These are phyloP conservation scores for Hesperophylax magnus DNA, from an alignment of 1,140 invertebrate genomes.

Conservation along the genomic window DNA sequence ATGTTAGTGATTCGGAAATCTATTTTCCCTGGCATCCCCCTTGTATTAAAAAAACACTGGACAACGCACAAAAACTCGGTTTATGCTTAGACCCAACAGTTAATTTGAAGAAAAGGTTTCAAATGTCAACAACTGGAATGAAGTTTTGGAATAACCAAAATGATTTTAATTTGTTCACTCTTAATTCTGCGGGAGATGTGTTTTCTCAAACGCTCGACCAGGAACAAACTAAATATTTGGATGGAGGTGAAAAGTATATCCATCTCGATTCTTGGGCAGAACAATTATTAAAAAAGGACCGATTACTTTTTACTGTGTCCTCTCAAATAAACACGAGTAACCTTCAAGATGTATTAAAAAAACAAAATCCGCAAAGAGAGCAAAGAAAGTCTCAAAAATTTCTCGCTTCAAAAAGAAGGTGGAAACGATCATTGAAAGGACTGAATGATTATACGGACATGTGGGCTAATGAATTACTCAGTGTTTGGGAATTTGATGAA, in stretches of 20 bases:
- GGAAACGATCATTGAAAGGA: conserved; percentile 38
- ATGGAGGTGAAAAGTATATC: background rate
- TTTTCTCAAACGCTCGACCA: conserved; percentile 41
- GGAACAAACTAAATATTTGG: background rate
- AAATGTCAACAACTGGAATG: conserved; percentile 41
- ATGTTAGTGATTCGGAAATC: conserved; percentile 12
- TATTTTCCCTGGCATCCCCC: conserved; percentile 40
- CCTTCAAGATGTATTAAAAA: conserved; percentile 17
- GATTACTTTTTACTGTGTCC: conserved; percentile 40
- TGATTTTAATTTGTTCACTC: conserved; percentile 17
- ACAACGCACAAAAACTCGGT: conserved; percentile 37
- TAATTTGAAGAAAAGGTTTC: conserved; percentile 41
- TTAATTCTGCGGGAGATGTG: conserved; percentile 51
- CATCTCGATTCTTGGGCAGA: conserved; percentile 17
- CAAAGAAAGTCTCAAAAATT: background rate
- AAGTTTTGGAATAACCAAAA: background rate
- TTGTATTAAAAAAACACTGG: conserved; percentile 39
- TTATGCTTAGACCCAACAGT: conserved; percentile 48
- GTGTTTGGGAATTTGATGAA: conserved; percentile 48
- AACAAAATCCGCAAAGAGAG: background rate
- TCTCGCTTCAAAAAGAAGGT: conserved; percentile 19
- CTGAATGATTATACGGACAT: conserved; percentile 45
- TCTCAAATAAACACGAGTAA: conserved; percentile 20
- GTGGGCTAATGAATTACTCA: conserved; percentile 48
- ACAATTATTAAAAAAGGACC: conserved; percentile 8